phyloP scores from a whole-genome alignment of 2,888 invertebrate genomes.

The Chamaedrilus cognettii region DNA sequence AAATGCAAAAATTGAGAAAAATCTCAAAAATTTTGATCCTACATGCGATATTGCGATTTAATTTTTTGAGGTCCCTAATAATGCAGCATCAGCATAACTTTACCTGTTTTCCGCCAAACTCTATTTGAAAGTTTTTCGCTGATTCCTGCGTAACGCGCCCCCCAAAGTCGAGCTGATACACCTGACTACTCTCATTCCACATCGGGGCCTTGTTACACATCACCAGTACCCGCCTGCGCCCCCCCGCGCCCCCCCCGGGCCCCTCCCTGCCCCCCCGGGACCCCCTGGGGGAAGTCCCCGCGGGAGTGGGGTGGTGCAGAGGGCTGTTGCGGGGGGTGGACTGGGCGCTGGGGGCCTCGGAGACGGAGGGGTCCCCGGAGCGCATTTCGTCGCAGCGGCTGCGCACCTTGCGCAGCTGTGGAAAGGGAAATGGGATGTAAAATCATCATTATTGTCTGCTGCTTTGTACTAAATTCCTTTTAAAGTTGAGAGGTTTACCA shows the following conservation, averaged over 20 bases:
- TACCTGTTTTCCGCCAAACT: conserved; percentile 94
- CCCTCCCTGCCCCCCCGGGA: conserved; percentile 6
- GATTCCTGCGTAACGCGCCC: conserved; percentile 99
- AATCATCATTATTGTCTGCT: no score
- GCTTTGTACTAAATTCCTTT: no score
- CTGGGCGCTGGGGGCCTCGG: conserved; percentile 9
- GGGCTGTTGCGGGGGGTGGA: conserved; percentile 11
- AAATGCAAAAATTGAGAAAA: no score
- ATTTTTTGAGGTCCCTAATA: no score
- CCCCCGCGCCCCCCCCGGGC: background rate
- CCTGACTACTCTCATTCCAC: conserved; percentile 99
- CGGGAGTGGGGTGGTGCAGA: no score
- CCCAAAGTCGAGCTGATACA: conserved; percentile 98
- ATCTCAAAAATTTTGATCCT: no score
- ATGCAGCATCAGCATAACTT: no score
- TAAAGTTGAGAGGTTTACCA: no score
- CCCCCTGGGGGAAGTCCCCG: background rate
- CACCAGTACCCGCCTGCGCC: conserved; percentile 25
- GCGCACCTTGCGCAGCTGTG: background rate
- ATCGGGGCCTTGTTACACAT: conserved; percentile 98
- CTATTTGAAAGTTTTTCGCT: conserved; percentile 99
- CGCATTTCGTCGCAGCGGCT: background rate
- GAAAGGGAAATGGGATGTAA: no score
- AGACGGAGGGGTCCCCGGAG: background rate
- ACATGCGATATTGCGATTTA: no score